These are phyloP conservation scores for Bembecia ichneumoniformis DNA, from an alignment of 2,888 invertebrate species.

Conservation along the genomic window DNA sequence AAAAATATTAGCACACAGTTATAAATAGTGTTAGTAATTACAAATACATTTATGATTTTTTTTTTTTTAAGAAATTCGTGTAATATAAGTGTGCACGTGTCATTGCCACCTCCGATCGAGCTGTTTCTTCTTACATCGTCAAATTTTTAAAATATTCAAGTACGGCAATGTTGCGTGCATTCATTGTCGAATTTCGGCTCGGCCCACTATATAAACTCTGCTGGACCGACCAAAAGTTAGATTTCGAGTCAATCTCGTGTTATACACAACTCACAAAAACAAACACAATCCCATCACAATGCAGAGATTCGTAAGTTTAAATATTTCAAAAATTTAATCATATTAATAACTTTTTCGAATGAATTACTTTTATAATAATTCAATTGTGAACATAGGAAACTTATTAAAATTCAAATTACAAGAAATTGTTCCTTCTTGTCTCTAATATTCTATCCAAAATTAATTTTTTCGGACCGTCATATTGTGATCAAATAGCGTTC, in stretches of 20 bases:
- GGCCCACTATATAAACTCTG: constrained; percentile 42
- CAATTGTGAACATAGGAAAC: too few relatives aligned
- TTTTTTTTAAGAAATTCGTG: too few relatives aligned
- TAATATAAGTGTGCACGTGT: constrained; percentile 1
- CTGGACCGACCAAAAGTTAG: constrained; percentile 32
- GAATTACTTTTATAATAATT: too few relatives aligned
- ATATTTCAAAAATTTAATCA: too few relatives aligned
- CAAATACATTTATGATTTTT: too few relatives aligned
- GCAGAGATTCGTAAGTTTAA: constrained; percentile 55
- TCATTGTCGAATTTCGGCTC: constrained; percentile 48
- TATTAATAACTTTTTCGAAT: too few relatives aligned
- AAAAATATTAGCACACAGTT: too few relatives aligned
- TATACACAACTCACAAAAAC: constrained; percentile 24
- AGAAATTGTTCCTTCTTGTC: too few relatives aligned
- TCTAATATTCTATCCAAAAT: neutral
- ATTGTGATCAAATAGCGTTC: neutral
- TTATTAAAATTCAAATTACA: too few relatives aligned
- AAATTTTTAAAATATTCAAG: constrained; percentile 38
- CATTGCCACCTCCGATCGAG: constrained; percentile 21
- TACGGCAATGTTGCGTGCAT: constrained; percentile 23
- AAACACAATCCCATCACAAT: constrained; percentile 29
- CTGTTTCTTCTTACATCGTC: constrained; percentile 11
- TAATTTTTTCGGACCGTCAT: neutral
- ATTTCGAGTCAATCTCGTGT: constrained; percentile 34
- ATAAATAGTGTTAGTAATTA: too few relatives aligned